Base-by-base conservation (phyloP, 1,140 invertebrate genomes). In the Carposina sasakii region DNA sequence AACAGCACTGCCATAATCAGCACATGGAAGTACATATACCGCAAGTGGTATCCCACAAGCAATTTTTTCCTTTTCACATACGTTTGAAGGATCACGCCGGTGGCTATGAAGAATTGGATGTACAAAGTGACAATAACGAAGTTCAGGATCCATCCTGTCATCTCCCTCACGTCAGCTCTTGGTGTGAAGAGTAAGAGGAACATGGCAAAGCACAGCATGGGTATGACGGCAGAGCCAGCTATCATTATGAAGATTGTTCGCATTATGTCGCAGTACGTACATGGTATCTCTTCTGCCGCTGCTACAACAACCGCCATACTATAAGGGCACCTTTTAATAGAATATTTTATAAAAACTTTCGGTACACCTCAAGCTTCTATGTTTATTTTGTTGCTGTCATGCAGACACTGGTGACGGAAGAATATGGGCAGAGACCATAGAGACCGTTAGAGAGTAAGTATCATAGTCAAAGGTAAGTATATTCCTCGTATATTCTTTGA, bases 101-200 rank as follows among this genome's bases (percentile, higher is more conserved):
- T 65, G 0, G 73, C 76, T 0, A 70, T 61, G 3, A 71, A 67
- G 2, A 76, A 49, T 33, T 79, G 72, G 1, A 73, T 22, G 24
- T 71, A 75, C 0, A 79, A 58, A 4, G 76, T 28, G 0, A 51
- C 62, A 13, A 68, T 62, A 1, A 71, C 55, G 17, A 72, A 67
- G 31, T 76, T 62, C 5, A 71, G 64, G 1, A 75, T 60, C 0
- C 39, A 16, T 10, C 33, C 52, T 1, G 54, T 63, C 5, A 52
- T 39, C 6, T 21, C 40, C 6, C 64, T 45, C 0, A 63, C 31
- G 0, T 57, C 34, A 5, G 19, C 12, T 0, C 49, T 41, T 2
- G 57, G 46, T 5, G 57, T 39, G n/a, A 69, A 16, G 0, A 64
- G 10, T 0, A 76, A 54, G 0, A 75, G 57, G 0, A 72, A 20